These are phyloP conservation scores for Chaetura pelagica DNA, from an alignment of 2,113 vertebrate species.

Conservation along the genomic window DNA sequence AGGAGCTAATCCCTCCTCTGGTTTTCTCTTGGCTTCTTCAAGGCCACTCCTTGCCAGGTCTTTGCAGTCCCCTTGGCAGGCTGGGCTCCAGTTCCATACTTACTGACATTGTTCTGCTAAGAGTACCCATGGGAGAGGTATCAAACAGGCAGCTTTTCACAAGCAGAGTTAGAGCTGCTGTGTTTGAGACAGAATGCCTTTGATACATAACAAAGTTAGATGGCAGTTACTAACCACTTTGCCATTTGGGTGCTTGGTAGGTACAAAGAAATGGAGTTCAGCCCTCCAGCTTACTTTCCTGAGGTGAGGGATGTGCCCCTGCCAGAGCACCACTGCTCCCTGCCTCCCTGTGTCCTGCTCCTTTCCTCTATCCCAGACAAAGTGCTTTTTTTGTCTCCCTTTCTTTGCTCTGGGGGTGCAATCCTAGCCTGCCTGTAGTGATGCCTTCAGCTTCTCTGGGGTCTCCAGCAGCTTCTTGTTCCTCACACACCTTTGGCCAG, in stretches of 20 bases:
- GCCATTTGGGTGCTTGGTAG: not conserved
- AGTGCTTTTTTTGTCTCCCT: not conserved
- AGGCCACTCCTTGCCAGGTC: not conserved
- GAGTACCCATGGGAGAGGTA: not conserved
- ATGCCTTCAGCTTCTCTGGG: not conserved
- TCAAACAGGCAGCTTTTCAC: not conserved
- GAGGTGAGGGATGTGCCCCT: not conserved
- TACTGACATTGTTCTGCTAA: not conserved
- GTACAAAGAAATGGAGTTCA: not conserved
- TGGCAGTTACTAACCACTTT: not conserved
- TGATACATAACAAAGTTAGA: not conserved
- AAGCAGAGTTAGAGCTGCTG: not conserved
- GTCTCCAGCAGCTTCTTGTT: not conserved
- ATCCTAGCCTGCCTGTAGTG: not conserved
- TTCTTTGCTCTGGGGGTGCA: not conserved
- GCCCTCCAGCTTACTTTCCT: not conserved
- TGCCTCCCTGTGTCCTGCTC: not conserved
- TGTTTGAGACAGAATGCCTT: not conserved
- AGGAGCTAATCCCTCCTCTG: not conserved
- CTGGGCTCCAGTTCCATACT: not conserved
- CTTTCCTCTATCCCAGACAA: not conserved
- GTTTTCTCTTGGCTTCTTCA: not conserved
- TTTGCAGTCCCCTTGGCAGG: not conserved
- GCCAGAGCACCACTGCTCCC: not conserved
- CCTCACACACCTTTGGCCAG: not conserved